phyloP scores from a whole-genome alignment of 2,113 vertebrate species.

The Tetraodon nigroviridis region DNA sequence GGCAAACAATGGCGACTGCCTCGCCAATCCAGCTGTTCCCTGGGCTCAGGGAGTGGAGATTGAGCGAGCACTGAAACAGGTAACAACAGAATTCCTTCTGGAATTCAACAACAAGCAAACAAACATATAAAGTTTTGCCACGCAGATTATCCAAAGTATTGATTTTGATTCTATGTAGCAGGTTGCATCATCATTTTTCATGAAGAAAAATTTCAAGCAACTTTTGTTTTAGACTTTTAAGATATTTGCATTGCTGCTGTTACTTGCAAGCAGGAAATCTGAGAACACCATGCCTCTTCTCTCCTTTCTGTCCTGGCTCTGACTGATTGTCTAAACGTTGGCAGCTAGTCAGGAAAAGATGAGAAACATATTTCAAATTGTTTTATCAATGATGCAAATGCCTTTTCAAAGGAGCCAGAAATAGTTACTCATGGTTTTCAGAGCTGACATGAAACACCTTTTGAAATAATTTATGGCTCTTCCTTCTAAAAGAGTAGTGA shows the following conservation, averaged over 20 bases:
- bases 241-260: neutral
- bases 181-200: neutral
- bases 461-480: slow-evolving; percentile 9
- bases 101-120: slow-evolving; percentile 19
- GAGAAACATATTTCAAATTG: neutral
- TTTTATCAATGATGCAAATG: neutral
- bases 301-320: neutral
- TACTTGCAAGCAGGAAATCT: neutral
- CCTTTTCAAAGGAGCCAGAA: neutral
- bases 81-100: slow-evolving; percentile 12
- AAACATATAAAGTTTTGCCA: slow-evolving; percentile 1
- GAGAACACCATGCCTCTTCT: neutral
- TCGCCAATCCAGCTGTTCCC: slow-evolving; percentile 96
- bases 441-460: neutral
- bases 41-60: slow-evolving; percentile 98
- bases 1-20: slow-evolving; percentile 94
- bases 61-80: slow-evolving; percentile 96
- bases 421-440: neutral
- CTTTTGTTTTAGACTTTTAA: neutral
- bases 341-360: slow-evolving; percentile 1
- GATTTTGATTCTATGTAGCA: slow-evolving; percentile 1
- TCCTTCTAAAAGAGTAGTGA: neutral
- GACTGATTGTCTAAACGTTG: neutral
- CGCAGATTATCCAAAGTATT: neutral
- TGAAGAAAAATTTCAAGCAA: neutral